Evolutionary conservation across 2,113 vertebrate genomes (phyloP).

Genomic region (Gopherus flavomarginatus): DNA sequence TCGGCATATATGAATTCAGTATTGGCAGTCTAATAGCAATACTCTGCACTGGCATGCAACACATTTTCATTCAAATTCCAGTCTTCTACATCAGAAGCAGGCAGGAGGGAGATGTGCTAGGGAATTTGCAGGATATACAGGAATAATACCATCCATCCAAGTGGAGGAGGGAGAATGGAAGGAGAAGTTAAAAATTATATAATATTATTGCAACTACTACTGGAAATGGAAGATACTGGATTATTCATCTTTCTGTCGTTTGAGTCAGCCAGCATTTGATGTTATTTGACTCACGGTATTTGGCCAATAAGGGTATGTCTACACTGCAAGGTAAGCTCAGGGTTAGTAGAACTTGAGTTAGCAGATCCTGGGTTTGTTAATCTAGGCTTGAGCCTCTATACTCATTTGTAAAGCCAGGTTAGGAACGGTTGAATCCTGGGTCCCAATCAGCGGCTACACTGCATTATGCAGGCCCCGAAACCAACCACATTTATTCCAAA

Average conservation of each 20-base stretch:
- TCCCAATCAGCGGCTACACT: background rate
- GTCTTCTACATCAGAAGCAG: background rate
- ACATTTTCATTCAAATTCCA: accelerated
- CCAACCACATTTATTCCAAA: background rate
- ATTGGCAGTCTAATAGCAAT: background rate
- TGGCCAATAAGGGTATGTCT: background rate
- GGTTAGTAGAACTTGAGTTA: background rate
- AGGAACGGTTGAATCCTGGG: background rate
- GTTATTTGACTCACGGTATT: background rate
- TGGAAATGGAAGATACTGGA: background rate
- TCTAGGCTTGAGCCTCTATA: background rate
- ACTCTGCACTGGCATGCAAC: background rate
- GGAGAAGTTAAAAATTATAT: background rate
- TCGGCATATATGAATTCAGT: background rate
- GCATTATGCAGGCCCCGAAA: background rate
- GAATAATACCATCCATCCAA: background rate
- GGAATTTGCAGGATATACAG: background rate
- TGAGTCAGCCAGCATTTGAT: background rate
- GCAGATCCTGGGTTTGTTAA: background rate
- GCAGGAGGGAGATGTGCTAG: background rate
- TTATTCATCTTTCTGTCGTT: background rate
- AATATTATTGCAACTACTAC: background rate
- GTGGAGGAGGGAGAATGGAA: accelerated
- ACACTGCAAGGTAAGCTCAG: background rate
- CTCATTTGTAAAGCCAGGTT: background rate